These are phyloP conservation scores for Pantherophis vulpinus DNA, from an alignment of 2,797 vertebrate species.

Conservation along the genomic window DNA sequence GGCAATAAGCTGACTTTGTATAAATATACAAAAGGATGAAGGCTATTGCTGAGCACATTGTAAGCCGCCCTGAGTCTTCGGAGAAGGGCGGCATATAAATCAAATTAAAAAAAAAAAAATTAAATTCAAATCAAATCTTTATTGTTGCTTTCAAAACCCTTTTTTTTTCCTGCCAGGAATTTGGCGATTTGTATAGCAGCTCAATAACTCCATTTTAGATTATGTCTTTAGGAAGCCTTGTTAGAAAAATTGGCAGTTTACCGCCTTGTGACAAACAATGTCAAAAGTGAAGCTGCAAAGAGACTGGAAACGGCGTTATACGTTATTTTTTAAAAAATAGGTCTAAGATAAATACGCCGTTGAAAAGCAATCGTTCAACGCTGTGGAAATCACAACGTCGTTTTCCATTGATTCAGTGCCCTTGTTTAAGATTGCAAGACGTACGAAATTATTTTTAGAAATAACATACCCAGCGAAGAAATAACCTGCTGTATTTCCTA, in stretches of 20 bases:
- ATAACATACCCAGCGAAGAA: conserved; percentile 53
- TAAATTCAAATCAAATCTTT: background rate
- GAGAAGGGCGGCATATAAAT: no score
- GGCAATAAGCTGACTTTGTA: no score
- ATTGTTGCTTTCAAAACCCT: background rate
- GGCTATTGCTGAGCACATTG: no score
- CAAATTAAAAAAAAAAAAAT: no score
- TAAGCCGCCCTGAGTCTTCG: no score
- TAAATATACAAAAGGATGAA: no score
- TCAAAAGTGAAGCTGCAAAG: background rate
- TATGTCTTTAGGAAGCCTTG: background rate
- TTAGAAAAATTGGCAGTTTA: background rate
- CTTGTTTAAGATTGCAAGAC: conserved; percentile 40
- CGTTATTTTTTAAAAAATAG: no score
- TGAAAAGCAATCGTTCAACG: conserved; percentile 26
- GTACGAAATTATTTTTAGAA: conserved; percentile 59
- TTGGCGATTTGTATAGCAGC: background rate
- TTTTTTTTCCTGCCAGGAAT: background rate
- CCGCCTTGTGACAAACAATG: background rate
- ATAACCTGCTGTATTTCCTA: conserved; percentile 51
- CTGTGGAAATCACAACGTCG: conserved; percentile 17
- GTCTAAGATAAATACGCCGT: background rate
- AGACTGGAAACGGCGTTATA: background rate
- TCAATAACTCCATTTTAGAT: background rate
- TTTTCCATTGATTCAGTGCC: conserved; percentile 35